Conservation (phyloP, 1,140 invertebrate genomes). For the Neotoxoptera formosana region DNA sequence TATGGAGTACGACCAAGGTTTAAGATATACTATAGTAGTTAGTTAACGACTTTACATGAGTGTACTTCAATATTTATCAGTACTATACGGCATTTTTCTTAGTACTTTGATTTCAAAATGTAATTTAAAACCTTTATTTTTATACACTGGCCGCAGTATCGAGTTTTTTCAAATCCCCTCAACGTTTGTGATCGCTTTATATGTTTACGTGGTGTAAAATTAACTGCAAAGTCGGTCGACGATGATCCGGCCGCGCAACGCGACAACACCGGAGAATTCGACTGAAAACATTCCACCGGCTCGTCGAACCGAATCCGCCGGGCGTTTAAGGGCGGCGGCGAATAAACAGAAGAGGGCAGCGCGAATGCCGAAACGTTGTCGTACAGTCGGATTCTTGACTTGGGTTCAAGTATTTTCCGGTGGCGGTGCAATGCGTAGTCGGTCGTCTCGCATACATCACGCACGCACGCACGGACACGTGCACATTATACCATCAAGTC, state of each 20-base stretch:
- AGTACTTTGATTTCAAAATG: not conserved
- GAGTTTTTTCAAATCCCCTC: not conserved
- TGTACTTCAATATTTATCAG: not conserved
- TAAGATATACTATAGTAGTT: too few species aligned
- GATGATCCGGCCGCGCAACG: not conserved
- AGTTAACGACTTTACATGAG: not conserved
- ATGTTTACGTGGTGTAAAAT: not conserved
- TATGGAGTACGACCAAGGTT: not conserved
- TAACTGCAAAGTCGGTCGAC: not conserved
- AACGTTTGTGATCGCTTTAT: not conserved
- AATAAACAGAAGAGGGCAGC: not conserved
- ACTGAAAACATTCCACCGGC: not conserved
- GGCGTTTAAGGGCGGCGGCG: not conserved
- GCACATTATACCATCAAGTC: not conserved
- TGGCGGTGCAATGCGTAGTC: not conserved
- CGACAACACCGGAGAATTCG: not conserved
- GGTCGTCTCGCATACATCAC: not conserved
- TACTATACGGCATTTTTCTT: not conserved
- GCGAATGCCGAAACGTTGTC: conserved; percentile 28
- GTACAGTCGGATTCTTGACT: conserved; percentile 34
- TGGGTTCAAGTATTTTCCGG: conserved; percentile 43
- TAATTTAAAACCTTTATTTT: not conserved
- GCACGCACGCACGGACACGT: not conserved
- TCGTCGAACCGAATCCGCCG: not conserved
- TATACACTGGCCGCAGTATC: not conserved